phyloP scores from a whole-genome alignment of 2,113 vertebrate genomes.

The Aegithalos caudatus region DNA sequence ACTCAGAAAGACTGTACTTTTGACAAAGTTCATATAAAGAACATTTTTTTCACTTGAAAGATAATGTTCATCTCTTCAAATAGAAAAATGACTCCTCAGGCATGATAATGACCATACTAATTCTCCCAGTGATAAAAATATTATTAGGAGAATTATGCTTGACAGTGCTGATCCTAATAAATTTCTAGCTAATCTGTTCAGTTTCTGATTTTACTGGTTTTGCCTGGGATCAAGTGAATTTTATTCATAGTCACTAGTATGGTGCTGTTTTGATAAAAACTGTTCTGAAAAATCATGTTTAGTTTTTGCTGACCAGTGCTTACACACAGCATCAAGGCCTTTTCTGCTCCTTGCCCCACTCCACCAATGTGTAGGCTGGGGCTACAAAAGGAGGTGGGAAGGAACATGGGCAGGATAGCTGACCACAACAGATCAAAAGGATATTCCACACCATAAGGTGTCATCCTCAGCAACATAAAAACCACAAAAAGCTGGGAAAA shows the following conservation, averaged over 20 bases:
- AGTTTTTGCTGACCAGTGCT: not conserved
- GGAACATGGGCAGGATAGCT: not conserved
- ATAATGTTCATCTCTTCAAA: not conserved
- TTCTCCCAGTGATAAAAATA: not conserved
- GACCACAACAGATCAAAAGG: not conserved
- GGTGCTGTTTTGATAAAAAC: not conserved
- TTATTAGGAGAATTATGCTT: not conserved
- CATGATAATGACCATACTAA: not conserved
- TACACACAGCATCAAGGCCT: not conserved
- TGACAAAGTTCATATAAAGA: not conserved
- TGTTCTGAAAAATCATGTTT: not conserved
- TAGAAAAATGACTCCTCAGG: not conserved
- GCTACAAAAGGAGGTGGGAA: not conserved
- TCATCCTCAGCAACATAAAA: not conserved
- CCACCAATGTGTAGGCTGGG: not conserved
- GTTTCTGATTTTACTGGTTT: not conserved
- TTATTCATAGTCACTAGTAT: not conserved
- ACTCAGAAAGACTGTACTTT: not conserved
- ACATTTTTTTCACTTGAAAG: not conserved
- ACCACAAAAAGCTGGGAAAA: not conserved
- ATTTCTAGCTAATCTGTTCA: not conserved
- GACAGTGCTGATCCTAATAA: not conserved
- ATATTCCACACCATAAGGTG: not conserved
- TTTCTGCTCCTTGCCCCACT: not conserved
- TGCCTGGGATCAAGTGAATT: not conserved